Conservation (phyloP, 35 echinoderm and acorn worm genomes). For the Hemicentrotus pulcherrimus region DNA sequence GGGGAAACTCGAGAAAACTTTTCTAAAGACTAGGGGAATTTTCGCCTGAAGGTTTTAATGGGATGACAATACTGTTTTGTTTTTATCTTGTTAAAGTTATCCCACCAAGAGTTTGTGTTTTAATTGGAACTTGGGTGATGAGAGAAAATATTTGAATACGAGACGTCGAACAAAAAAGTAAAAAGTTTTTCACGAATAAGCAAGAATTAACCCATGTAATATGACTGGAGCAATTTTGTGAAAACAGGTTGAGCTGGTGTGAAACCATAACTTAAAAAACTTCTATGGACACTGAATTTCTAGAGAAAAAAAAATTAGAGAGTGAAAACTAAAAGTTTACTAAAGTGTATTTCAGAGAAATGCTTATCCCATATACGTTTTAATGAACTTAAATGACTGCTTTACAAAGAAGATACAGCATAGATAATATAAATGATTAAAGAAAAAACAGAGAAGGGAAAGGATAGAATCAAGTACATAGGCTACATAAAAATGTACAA, state of each 20-base stretch:
- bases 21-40: neutral
- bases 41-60: neutral
- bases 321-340: no score
- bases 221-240: neutral
- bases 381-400: no score
- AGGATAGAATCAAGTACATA: no score
- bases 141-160: neutral
- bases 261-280: no score
- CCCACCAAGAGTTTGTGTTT: neutral
- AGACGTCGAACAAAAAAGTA: neutral
- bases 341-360: no score
- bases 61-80: neutral
- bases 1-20: neutral
- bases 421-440: no score
- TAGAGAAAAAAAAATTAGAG: no score
- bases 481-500: no score
- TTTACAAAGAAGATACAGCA: no score
- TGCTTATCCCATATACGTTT: no score
- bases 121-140: neutral
- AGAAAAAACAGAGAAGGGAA: no score
- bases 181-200: neutral
- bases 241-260: neutral
- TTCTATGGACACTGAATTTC: no score
- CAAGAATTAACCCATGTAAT: neutral
- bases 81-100: neutral